Evolutionary conservation across 2,113 vertebrate genomes (phyloP).

Genomic region (Strix uralensis): DNA sequence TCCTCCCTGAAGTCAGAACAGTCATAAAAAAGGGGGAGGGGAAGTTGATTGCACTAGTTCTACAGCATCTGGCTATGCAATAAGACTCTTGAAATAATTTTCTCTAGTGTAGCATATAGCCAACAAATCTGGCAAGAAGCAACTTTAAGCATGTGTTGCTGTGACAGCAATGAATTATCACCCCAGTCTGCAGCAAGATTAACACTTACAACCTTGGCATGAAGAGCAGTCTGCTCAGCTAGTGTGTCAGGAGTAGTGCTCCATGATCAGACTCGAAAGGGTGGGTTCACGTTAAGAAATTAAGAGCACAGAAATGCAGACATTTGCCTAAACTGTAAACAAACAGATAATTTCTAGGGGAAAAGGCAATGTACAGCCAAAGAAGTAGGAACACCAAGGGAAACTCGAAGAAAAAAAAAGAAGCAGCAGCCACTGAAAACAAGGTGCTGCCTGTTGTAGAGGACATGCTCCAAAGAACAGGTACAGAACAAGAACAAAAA

Average conservation of each 20-base stretch:
- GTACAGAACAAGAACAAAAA: background rate
- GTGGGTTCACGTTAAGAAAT: background rate
- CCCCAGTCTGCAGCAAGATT: conserved; percentile 59
- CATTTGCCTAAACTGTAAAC: conserved; percentile 25
- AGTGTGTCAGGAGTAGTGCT: background rate
- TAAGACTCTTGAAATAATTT: conserved; percentile 62
- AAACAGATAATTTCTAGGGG: background rate
- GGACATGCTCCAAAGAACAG: background rate
- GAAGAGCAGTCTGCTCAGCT: conserved; percentile 22
- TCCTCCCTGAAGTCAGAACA: conserved; percentile 29
- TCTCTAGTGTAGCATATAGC: conserved; percentile 57
- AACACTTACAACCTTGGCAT: conserved; percentile 61
- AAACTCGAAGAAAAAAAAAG: background rate
- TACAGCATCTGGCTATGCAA: conserved; percentile 63
- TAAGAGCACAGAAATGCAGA: conserved; percentile 12
- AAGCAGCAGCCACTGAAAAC: background rate
- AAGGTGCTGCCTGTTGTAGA: background rate
- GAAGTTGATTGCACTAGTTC: conserved; percentile 11
- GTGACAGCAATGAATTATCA: conserved; percentile 70
- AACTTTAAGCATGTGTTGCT: conserved; percentile 65
- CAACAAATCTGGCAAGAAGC: conserved; percentile 59
- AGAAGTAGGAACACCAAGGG: background rate
- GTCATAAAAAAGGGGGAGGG: conserved; percentile 40
- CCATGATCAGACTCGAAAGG: conserved; percentile 5
- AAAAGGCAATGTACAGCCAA: background rate